Evolutionary conservation across 2,888 invertebrate genomes (phyloP).

Genomic region (Dinocampus coccinellae): DNA sequence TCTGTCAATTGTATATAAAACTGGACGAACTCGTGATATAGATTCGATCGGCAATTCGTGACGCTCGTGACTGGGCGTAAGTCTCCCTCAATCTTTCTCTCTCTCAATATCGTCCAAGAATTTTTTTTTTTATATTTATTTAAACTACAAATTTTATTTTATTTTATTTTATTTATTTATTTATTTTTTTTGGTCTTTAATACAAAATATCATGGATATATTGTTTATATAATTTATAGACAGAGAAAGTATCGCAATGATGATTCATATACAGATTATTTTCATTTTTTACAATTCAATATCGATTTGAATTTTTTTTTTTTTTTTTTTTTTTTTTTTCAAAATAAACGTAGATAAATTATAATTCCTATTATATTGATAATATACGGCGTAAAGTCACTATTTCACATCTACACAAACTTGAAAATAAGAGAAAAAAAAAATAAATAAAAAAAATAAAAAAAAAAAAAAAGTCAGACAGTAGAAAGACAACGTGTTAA

Average conservation of each 20-base stretch:
- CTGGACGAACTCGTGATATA: slow-evolving; percentile 33
- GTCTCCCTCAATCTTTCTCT: too few relatives aligned
- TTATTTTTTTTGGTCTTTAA: too few relatives aligned
- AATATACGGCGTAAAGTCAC: not conserved
- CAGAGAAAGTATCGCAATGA: not conserved
- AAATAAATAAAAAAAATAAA: not conserved
- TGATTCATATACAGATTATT: not conserved
- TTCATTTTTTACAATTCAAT: not conserved
- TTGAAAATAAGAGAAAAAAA: not conserved
- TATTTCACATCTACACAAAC: not conserved
- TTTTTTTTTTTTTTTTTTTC: too few relatives aligned
- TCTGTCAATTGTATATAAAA: slow-evolving; percentile 29
- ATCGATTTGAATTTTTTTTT: not conserved
- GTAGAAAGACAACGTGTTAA: slow-evolving; percentile 42
- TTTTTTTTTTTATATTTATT: slow-evolving; percentile 7
- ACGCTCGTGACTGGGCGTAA: slow-evolving; percentile 34
- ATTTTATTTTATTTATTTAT: slow-evolving; percentile 16
- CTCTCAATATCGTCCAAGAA: not conserved
- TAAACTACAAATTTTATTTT: too few relatives aligned
- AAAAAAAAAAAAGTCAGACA: slow-evolving; percentile 15
- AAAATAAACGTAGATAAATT: too few relatives aligned
- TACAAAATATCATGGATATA: too few relatives aligned
- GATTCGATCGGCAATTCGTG: slow-evolving; percentile 35
- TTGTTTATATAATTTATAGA: too few relatives aligned
- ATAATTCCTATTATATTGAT: not conserved